phyloP scores from a whole-genome alignment of 2,888 invertebrate species.

The Campoletis raptor region DNA sequence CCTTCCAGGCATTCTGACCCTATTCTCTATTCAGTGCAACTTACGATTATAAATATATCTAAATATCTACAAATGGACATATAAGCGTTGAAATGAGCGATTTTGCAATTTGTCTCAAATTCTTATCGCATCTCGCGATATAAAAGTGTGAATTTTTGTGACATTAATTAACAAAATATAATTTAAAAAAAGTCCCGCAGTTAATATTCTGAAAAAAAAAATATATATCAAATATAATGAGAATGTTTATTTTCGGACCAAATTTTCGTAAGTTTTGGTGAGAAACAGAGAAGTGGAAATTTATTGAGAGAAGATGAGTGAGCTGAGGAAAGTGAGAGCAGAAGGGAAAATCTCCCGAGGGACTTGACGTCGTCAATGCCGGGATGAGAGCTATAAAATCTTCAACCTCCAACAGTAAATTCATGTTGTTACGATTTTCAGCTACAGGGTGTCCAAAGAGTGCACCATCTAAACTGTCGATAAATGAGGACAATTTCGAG shows the following conservation, averaged over 20 bases:
- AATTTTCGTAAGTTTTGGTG: background rate
- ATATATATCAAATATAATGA: background rate
- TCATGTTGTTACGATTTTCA: background rate
- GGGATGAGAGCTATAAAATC: constrained; percentile 27
- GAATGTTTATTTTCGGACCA: background rate
- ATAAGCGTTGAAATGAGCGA: background rate
- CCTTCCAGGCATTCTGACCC: constrained; percentile 10
- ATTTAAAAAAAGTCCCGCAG: background rate
- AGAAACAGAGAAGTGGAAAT: background rate
- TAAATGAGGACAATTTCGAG: background rate
- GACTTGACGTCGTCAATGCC: constrained; percentile 15
- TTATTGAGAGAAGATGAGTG: background rate
- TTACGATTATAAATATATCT: background rate
- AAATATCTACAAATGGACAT: background rate
- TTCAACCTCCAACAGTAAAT: constrained; percentile 1
- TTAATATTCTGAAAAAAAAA: background rate
- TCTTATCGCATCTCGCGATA: background rate
- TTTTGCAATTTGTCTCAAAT: background rate
- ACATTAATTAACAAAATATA: background rate
- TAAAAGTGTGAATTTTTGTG: background rate
- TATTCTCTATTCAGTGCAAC: no score
- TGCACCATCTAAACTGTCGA: background rate
- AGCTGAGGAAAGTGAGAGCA: background rate
- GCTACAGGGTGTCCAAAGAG: background rate
- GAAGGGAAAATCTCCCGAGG: background rate